A percentile compares a stretch with the other conserved stretches of the same genome.
phyloP scores from a whole-genome alignment of 2,888 invertebrate genomes.

The Nematopogon swammerdamellus region DNA sequence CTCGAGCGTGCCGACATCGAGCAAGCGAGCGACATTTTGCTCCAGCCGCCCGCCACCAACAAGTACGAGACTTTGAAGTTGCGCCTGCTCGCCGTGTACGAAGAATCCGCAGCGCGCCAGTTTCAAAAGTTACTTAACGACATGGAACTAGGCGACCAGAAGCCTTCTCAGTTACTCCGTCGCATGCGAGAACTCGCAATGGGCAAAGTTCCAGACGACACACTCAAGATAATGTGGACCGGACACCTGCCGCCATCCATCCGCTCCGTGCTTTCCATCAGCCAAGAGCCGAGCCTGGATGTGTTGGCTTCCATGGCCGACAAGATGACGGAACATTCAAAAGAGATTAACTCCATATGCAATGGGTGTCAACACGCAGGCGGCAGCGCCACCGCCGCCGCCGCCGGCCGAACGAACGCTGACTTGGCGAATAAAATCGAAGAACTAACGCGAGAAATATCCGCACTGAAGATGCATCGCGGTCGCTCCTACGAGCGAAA shows the following conservation, averaged over 20 bases:
- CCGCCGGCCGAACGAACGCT: too few relatives aligned
- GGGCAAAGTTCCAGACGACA: not conserved
- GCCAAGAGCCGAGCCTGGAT: not conserved
- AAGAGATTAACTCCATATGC: too few relatives aligned
- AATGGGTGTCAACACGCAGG: too few relatives aligned
- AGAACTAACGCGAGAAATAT: too few relatives aligned
- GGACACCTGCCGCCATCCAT: not conserved
- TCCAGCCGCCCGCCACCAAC: not conserved
- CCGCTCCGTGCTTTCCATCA: not conserved
- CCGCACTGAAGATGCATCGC: too few relatives aligned
- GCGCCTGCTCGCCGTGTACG: slow-evolving; percentile 5
- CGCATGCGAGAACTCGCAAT: not conserved
- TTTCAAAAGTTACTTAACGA: slow-evolving; percentile 2
- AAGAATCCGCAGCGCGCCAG: slow-evolving; percentile 8
- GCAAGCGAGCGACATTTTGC: slow-evolving; percentile 2
- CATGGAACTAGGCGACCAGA: slow-evolving; percentile 4
- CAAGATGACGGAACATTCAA: not conserved
- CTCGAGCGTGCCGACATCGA: not conserved
- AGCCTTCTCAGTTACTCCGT: slow-evolving; percentile 2
- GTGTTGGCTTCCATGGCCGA: not conserved
- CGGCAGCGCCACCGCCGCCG: too few relatives aligned
- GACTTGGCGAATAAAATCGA: too few relatives aligned
- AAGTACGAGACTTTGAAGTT: slow-evolving; percentile 1
- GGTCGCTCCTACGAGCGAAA: too few relatives aligned
- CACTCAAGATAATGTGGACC: not conserved